Conservation (phyloP, 1,140 invertebrate genomes). For the Drosophila punjabiensis region DNA sequence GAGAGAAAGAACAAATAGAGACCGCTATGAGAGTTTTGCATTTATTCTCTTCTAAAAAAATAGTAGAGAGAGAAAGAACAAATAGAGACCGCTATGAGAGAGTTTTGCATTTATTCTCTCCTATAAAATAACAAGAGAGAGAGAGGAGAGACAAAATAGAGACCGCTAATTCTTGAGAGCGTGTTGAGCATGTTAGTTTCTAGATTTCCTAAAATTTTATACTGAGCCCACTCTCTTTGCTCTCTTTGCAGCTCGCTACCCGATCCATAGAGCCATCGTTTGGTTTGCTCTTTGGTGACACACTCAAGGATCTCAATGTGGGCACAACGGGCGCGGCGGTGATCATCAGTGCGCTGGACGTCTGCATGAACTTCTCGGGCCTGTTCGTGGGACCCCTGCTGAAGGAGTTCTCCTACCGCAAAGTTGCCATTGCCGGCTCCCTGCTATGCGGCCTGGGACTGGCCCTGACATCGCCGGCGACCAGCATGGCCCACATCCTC, state of each 20-base stretch:
- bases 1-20: neutral
- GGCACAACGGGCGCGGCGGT: constrained; percentile 90
- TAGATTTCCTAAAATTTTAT: neutral
- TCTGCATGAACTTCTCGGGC: constrained; percentile 91
- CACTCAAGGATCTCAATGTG: constrained; percentile 88
- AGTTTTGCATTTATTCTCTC: no score
- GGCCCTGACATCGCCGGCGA: constrained; percentile 89
- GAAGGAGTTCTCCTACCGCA: constrained; percentile 90
- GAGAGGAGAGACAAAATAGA: no score
- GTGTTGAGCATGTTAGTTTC: neutral
- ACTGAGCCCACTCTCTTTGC: neutral
- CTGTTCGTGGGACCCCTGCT: constrained; percentile 90
- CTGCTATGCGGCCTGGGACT: constrained; percentile 88
- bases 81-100: no score
- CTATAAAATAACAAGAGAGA: neutral
- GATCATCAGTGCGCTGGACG: constrained; percentile 90
- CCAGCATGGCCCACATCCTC: constrained; percentile 90
- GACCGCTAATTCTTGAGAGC: neutral
- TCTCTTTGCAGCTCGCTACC: constrained; percentile 89
- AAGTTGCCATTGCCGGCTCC: constrained; percentile 90
- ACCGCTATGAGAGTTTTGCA: neutral
- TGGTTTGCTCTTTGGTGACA: constrained; percentile 91
- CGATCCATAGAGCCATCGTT: constrained; percentile 92
- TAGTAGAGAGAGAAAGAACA: neutral
- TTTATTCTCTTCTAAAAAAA: no score